These are phyloP conservation scores for Sycophaga agraensis DNA, from an alignment of 1,140 invertebrate species.

Conservation along the genomic window DNA sequence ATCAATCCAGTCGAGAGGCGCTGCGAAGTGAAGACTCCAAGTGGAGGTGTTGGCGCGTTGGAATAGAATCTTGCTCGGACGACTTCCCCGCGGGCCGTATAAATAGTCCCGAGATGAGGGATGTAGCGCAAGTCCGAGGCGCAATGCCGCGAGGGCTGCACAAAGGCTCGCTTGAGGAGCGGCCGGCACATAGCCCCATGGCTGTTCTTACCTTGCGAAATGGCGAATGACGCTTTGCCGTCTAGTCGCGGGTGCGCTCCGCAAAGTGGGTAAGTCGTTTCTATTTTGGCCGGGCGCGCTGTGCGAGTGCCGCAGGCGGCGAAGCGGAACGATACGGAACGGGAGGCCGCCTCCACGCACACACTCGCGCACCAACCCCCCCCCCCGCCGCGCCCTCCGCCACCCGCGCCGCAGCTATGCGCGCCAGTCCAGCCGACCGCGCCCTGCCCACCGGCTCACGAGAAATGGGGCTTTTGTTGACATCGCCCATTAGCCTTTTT, in stretches of 20 bases:
- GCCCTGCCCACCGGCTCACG: not conserved
- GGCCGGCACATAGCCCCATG: not conserved
- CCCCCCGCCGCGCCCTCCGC: no score
- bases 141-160: no score
- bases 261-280: slow-evolving; percentile 24
- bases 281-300: slow-evolving; percentile 19
- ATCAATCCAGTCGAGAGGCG: no score
- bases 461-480: not conserved
- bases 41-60: no score
- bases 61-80: no score
- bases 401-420: not conserved
- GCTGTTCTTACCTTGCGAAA: not conserved
- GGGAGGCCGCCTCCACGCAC: not conserved
- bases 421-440: not conserved
- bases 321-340: slow-evolving; percentile 16
- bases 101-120: no score
- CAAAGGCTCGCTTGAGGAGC: no score
- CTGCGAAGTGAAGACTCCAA: no score
- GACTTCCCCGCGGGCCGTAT: no score
- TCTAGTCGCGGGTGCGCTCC: slow-evolving; percentile 4
- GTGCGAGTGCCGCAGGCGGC: not conserved
- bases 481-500: no score
- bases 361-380: no score
- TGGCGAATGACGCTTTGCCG: not conserved
- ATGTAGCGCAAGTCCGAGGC: no score